These are phyloP conservation scores for Lophura nycthemera DNA, from an alignment of 2,113 vertebrate genomes.

Conservation along the genomic window DNA sequence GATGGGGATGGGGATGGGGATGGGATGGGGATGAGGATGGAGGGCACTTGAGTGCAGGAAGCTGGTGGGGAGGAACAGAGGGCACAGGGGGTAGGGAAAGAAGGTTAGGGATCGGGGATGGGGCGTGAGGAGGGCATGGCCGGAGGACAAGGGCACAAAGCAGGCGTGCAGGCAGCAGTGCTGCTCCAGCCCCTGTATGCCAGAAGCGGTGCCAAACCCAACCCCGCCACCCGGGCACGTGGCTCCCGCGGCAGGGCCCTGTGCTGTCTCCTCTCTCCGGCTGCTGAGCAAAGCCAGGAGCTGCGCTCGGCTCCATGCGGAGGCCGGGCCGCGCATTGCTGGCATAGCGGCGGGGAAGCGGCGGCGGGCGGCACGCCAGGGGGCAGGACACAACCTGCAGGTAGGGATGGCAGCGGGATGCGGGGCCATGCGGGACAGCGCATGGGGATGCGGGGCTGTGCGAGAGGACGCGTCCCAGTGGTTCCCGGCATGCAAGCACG, in stretches of 20 bases:
- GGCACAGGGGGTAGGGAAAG: accelerated
- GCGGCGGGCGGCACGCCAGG: not conserved
- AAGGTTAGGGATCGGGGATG: not conserved
- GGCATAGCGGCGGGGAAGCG: not conserved
- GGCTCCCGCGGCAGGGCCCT: not conserved
- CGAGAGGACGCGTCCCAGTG: accelerated
- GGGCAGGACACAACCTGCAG: too few species aligned
- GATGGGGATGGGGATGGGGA: not conserved
- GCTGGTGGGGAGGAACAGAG: not conserved
- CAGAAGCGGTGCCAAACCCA: not conserved
- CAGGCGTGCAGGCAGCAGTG: accelerated
- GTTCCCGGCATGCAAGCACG: accelerated
- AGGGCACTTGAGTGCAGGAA: not conserved
- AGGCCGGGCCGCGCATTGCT: not conserved
- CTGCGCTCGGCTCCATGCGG: not conserved
- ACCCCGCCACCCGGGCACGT: accelerated
- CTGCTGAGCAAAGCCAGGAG: not conserved
- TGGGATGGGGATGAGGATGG: not conserved
- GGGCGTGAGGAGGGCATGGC: too few species aligned
- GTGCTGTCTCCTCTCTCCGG: not conserved
- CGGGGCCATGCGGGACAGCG: not conserved
- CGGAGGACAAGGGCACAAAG: not conserved
- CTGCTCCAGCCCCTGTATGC: not conserved
- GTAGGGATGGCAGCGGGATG: not conserved
- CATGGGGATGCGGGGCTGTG: not conserved